Base-by-base conservation (phyloP, 2,113 vertebrate genomes). In the Microtus richardsoni region DNA sequence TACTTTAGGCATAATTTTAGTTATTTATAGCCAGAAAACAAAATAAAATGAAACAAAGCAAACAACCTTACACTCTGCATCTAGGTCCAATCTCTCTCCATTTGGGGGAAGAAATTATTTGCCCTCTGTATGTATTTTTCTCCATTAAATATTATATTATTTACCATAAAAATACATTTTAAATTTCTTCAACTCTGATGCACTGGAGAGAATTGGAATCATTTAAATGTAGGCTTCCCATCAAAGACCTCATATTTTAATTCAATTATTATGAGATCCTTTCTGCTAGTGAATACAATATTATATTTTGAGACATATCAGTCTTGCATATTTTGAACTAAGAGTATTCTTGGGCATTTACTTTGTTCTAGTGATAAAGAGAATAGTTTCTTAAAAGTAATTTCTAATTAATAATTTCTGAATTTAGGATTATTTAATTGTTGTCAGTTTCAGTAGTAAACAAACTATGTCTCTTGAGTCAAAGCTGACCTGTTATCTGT, bases 331-430 rank as follows among this genome's bases (percentile, higher is more conserved):
- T 70, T 91, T 90, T 47, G 54, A 88, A 2, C 66, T 73, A 44
- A 70, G 3, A 47, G 10, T 79, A 74, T 91, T 21, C 41, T 66
- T 66, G 49, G 7, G 0, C 0, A 22, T n/a, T 85, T 84, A 54
- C 79, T 94, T 83, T 41, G n/a, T 17, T 84, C 39, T 28, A 33
- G 77, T 74, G 26, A 77, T 78, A 58, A 87, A 82, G 52, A 54
- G 5, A 39, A 88, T 94, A 62, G 36, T 92, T 90, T 79, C 13
- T 26, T 70, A 80, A 74, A 28, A 60, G 16, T n/a, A 21, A 62
- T 80, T 75, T 89, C n/a, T 93, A 79, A 44, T 74, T n/a, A 26
- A 54, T 89, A 74, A 93, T 91, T 88, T 68, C 13, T 80, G 26
- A 95, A 93, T 41, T 21, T 70, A 89, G 11, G 30, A 86, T 3